These are phyloP conservation scores for Theretra japonica DNA, from an alignment of 2,888 invertebrate genomes.

Conservation along the genomic window DNA sequence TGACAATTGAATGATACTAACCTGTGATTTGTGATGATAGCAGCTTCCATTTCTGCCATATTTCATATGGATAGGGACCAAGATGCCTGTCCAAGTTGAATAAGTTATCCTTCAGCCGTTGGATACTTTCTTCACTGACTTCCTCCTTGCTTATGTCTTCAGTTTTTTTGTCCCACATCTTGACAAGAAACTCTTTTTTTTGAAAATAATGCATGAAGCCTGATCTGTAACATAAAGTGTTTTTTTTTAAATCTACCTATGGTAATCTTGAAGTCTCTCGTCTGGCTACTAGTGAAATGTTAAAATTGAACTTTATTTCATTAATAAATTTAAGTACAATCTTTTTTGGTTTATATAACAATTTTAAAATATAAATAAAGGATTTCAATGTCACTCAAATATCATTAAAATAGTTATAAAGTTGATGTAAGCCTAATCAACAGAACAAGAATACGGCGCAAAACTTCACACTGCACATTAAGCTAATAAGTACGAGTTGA, in stretches of 20 bases:
- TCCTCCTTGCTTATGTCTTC: conserved; percentile 90
- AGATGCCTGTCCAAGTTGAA: conserved; percentile 90
- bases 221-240: conserved; percentile 76
- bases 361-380: no score
- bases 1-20: conserved; percentile 45
- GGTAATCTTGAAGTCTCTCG: no score
- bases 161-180: conserved; percentile 91
- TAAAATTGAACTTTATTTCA: no score
- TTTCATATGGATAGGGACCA: conserved; percentile 96
- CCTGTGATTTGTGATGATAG: conserved; percentile 89
- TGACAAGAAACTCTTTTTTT: conserved; percentile 92
- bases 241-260: not conserved
- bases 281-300: no score
- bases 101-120: conserved; percentile 88
- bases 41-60: conserved; percentile 93
- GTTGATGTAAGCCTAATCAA: no score
- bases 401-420: no score
- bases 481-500: not conserved
- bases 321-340: no score
- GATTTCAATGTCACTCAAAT: no score
- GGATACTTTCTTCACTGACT: conserved; percentile 87
- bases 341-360: no score
- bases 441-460: no score
- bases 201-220: conserved; percentile 95
- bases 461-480: not conserved